Base-by-base conservation (phyloP, 2,888 invertebrate genomes). In the Carcina quercana region DNA sequence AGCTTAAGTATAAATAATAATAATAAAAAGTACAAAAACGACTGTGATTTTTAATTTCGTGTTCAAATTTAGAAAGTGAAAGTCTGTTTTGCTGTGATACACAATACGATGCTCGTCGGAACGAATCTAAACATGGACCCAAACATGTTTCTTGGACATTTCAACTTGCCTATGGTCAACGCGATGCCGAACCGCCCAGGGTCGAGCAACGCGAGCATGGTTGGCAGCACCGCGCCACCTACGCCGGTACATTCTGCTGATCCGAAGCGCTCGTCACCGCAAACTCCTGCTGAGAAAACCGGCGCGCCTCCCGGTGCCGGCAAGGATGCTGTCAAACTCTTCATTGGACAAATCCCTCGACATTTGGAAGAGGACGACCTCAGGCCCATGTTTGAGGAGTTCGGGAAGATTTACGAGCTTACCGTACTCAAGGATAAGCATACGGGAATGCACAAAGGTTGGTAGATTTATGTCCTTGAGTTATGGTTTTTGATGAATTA, bases 371-470 rank as follows among this genome's bases (percentile, higher is more conserved):
- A 96, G 64, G 91, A 92, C 35, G 93, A 95, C 59, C 85, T 96
- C 15, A 85, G 95, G 30, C 95, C 95, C 19, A 91, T 96, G 87
- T 95, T 96, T 70, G 95, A 96, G 72, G 92, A 94, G 73, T 96
- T 94, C 59, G 96, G 96, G 34, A 93, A 93, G 73, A 96, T 96
- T 65, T 95, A 95, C 78, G 96, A 97, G 86, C 91, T 97, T 63
- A 95, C 95, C 41, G 93, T 97, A 37, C 89, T 97, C 52, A 96
- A 95, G 86, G 96, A 97, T 75, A 94, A 96, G 68, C 93, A 94
- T 86, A 96, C 96, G 37, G 96, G 96, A 45, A 93, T 96, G 90
- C 96, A 96, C 76, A 96, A 96, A 90, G 96, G 95, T 93, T 65
- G 70, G 86, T 43, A 49, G 40, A 54, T 58, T 59, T 57, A 51